Evolutionary conservation across 2,113 vertebrate genomes (phyloP).

Genomic region (Tychaedon coryphoeus): DNA sequence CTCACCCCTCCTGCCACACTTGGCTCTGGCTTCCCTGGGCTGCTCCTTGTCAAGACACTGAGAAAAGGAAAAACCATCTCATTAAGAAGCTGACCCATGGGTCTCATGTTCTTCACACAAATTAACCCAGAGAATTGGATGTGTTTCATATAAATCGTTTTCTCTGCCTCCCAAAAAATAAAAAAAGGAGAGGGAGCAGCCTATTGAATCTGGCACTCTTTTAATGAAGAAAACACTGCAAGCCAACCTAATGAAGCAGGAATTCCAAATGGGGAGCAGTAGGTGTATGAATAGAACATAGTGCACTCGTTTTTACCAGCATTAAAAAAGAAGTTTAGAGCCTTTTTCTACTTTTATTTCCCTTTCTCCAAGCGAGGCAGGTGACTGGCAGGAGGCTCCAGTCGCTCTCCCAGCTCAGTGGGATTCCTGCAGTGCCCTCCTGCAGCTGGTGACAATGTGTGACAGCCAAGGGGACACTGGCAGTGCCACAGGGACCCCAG

Average conservation of each 20-base stretch:
- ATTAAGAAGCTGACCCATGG: slow-evolving; percentile 9
- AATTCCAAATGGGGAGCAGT: slow-evolving; percentile 20
- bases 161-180: not conserved
- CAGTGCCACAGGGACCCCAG: not conserved
- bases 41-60: not conserved
- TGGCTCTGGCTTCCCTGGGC: not conserved
- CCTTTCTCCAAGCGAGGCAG: not conserved
- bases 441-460: not conserved
- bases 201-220: not conserved
- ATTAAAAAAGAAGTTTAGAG: not conserved
- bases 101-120: slow-evolving; percentile 19
- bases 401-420: not conserved
- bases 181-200: not conserved
- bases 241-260: not conserved
- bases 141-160: not conserved
- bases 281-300: not conserved
- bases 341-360: not conserved
- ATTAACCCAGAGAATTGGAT: slow-evolving; percentile 24
- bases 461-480: not conserved
- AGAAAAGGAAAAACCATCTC: not conserved
- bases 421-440: not conserved
- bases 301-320: not conserved
- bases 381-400: not conserved
- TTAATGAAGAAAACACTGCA: not conserved
- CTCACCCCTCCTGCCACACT: not conserved